phyloP scores from a whole-genome alignment of 2,113 vertebrate genomes.

The Macquaria ambigua region DNA sequence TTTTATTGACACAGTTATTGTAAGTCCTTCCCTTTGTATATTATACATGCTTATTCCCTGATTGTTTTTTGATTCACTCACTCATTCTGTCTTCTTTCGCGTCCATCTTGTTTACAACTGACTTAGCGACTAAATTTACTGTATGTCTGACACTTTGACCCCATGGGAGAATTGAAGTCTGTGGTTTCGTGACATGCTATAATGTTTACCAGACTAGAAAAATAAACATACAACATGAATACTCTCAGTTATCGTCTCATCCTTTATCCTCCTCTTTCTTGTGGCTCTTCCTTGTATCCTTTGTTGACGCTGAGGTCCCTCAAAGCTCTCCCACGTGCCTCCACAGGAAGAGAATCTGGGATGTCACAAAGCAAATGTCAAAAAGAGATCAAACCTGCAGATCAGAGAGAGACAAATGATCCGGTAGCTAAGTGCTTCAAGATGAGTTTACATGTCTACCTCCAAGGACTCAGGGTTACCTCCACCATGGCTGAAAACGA shows the following conservation, averaged over 20 bases:
- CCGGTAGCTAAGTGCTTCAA: constrained; percentile 81
- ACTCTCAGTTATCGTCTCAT: constrained; percentile 52
- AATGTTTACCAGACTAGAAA: constrained; percentile 61
- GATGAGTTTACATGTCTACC: constrained; percentile 72
- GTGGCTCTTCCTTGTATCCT: constrained; percentile 59
- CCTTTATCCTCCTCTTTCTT: constrained; percentile 56
- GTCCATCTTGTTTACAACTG: constrained; percentile 13
- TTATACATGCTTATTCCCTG: background rate
- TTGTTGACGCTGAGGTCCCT: constrained; percentile 56
- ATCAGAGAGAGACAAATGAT: constrained; percentile 69
- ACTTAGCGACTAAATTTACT: constrained; percentile 25
- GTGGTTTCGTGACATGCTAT: constrained; percentile 26
- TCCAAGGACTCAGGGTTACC: constrained; percentile 49
- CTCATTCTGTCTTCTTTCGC: constrained; percentile 16
- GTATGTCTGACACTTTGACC: constrained; percentile 50
- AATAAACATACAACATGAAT: constrained; percentile 54
- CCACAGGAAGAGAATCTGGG: constrained; percentile 58
- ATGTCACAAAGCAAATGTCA: constrained; percentile 58
- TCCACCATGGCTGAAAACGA: constrained; percentile 40
- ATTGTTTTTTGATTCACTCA: background rate
- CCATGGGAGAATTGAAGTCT: constrained; percentile 16
- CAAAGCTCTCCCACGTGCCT: constrained; percentile 42
- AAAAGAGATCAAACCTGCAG: constrained; percentile 67
- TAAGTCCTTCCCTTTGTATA: background rate
- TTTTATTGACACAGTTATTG: background rate